Conservation (phyloP, 2,888 invertebrate species). For the Eurytoma adleriae region DNA sequence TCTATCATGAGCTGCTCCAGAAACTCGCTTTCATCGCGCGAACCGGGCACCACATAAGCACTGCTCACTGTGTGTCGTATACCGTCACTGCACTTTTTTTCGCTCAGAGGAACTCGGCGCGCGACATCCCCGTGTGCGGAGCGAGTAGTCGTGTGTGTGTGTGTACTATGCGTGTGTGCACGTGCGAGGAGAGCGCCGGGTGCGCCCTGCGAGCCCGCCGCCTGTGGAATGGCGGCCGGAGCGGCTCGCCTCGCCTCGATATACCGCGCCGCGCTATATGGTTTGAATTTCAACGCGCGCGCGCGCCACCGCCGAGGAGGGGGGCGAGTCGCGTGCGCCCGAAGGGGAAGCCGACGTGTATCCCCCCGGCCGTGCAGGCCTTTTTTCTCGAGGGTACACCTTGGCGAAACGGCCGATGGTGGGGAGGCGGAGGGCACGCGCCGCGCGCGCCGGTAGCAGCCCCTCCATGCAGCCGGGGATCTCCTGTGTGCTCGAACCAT, state of each 20-base stretch:
- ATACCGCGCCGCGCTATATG: conserved; percentile 37
- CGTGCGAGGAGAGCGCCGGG: conserved; percentile 58
- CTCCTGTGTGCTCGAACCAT: too few relatives aligned
- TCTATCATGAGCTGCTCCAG: too few relatives aligned
- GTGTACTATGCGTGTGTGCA: background rate
- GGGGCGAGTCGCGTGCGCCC: conserved; percentile 40
- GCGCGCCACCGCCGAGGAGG: background rate
- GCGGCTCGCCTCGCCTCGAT: background rate
- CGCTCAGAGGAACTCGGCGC: conserved; percentile 50
- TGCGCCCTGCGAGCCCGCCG: conserved; percentile 73
- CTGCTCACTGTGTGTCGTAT: too few relatives aligned
- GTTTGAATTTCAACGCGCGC: conserved; percentile 31
- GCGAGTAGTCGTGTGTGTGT: background rate
- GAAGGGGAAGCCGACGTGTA: background rate
- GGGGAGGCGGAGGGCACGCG: too few relatives aligned
- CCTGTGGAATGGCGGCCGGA: conserved; percentile 64
- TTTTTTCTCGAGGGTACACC: too few relatives aligned
- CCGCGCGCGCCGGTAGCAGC: too few relatives aligned
- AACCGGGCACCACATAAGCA: too few relatives aligned
- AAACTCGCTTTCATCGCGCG: too few relatives aligned
- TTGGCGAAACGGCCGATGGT: too few relatives aligned
- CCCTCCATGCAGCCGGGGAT: too few relatives aligned
- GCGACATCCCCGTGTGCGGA: conserved; percentile 44
- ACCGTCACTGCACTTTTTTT: too few relatives aligned
- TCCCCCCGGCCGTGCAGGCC: too few relatives aligned